Percentiles rank a stretch among this genome's conserved stretches.
Evolutionary conservation across 2,888 invertebrate genomes (phyloP).

Genomic region (Amphipyra berbera): DNA sequence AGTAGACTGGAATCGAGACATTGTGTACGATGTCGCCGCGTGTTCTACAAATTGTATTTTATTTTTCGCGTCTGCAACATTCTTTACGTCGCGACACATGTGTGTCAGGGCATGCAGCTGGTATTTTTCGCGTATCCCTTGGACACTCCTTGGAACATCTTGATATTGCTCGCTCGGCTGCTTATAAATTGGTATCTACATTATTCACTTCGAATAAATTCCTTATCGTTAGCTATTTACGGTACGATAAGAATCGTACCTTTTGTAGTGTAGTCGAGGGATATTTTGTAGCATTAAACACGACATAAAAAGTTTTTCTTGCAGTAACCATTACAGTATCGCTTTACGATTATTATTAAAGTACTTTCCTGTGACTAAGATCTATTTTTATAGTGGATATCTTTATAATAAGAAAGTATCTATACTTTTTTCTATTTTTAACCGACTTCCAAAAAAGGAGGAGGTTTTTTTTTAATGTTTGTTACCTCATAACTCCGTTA

Average conservation of each 20-base stretch:
- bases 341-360: not conserved
- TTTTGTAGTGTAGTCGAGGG: constrained; percentile 1
- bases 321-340: not conserved
- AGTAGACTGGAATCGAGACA: constrained; percentile 35
- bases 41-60: constrained; percentile 51
- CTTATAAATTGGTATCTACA: constrained; percentile 43
- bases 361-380: not conserved
- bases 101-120: constrained; percentile 22
- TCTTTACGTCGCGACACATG: constrained; percentile 41
- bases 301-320: not conserved
- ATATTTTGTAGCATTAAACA: not conserved
- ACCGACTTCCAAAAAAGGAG: too few species aligned
- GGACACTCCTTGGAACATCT: constrained; percentile 32
- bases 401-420: too few species aligned
- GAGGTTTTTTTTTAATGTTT: too few species aligned
- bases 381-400: too few species aligned
- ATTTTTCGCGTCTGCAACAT: constrained; percentile 48
- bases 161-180: constrained; percentile 37
- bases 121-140: constrained; percentile 42
- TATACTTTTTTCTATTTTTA: too few species aligned
- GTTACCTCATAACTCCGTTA: too few species aligned
- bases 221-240: constrained; percentile 41
- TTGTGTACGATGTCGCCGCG: constrained; percentile 33
- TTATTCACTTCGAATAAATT: constrained; percentile 44
- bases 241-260: constrained; percentile 20